A percentile compares a stretch with the other conserved stretches of the same genome.
These are phyloP conservation scores for Tetragonula carbonaria DNA, from an alignment of 2,888 invertebrate species.

Conservation along the genomic window DNA sequence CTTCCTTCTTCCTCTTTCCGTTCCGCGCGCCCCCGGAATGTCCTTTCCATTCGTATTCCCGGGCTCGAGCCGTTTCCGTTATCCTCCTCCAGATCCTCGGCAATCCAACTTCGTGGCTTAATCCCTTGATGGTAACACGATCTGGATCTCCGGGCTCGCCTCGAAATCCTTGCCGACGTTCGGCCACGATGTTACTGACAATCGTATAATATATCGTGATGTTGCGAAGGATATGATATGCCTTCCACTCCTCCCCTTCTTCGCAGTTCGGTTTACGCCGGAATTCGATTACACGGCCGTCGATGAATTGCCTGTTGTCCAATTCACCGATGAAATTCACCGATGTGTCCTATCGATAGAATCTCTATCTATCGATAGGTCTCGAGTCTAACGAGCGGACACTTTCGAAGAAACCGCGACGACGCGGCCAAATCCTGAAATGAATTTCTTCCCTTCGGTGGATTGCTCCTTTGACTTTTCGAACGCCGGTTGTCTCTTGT, in stretches of 20 bases:
- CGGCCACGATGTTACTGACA: constrained; percentile 60
- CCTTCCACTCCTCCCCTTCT: not conserved
- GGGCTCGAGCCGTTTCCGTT: constrained; percentile 55
- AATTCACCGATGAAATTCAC: constrained; percentile 8
- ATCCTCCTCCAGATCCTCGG: constrained; percentile 65
- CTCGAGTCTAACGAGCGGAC: not conserved
- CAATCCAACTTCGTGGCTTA: constrained; percentile 71
- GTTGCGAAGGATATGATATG: constrained; percentile 43
- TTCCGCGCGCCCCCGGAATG: not conserved
- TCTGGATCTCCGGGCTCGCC: constrained; percentile 58
- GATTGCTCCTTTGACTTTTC: not conserved
- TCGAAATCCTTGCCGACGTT: constrained; percentile 66
- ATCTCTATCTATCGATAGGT: not conserved
- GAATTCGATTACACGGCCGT: constrained; percentile 23
- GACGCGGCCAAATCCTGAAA: not conserved
- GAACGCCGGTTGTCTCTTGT: not conserved
- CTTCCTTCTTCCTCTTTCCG: constrained; percentile 45
- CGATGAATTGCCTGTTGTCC: constrained; percentile 35
- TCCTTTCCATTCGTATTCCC: constrained; percentile 54
- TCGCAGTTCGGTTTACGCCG: constrained; percentile 1
- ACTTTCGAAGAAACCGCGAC: no score
- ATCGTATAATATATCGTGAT: constrained; percentile 51
- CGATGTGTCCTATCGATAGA: not conserved
- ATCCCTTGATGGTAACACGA: constrained; percentile 73
- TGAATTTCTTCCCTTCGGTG: not conserved